Percentiles rank a stretch among this genome's conserved stretches.
Conservation (phyloP, 2,888 invertebrate species). For the Melangyna quadrimaculata region DNA sequence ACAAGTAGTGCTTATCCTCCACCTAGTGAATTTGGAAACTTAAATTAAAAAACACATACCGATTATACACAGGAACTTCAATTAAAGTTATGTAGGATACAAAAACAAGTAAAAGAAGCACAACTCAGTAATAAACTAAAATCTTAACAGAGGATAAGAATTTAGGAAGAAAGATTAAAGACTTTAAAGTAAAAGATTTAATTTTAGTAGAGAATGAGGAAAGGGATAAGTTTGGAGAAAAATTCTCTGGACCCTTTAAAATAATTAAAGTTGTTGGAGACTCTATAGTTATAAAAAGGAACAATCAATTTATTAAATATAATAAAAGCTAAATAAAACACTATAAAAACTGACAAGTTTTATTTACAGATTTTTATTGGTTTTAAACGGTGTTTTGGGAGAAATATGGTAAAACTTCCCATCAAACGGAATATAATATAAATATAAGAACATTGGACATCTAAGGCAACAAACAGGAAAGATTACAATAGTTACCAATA, state of each 20-base stretch:
- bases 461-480: constrained; percentile 2
- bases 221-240: neutral
- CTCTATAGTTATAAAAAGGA: neutral
- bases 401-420: neutral
- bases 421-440: constrained; percentile 4
- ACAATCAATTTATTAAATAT: neutral
- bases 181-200: neutral
- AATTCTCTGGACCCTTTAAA: neutral
- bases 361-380: neutral
- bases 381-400: neutral
- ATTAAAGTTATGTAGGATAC: neutral
- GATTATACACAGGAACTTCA: neutral
- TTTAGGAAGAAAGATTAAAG: neutral
- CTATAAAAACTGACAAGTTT: neutral
- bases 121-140: neutral
- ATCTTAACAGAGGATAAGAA: too few relatives aligned
- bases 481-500: constrained; percentile 2
- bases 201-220: neutral
- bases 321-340: neutral
- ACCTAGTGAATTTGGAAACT: constrained; percentile 9
- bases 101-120: neutral
- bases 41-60: constrained; percentile 6
- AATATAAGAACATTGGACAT: constrained; percentile 7
- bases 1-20: constrained; percentile 19
- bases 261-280: neutral